phyloP scores from a whole-genome alignment of 1,140 invertebrate genomes.

The Drosophila ercepeae region DNA sequence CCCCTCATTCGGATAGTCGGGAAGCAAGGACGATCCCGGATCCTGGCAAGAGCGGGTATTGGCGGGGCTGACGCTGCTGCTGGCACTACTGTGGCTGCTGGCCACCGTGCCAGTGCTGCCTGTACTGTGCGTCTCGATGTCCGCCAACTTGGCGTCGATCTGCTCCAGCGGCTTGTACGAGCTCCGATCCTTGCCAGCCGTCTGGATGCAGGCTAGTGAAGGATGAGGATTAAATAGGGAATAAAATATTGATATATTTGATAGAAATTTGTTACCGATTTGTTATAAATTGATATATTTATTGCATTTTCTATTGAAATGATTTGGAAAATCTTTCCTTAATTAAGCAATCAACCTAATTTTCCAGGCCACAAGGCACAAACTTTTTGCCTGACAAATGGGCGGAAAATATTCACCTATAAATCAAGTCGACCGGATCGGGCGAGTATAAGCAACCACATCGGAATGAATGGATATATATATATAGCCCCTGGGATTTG shows the following conservation, averaged over 20 bases:
- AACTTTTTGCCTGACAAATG: slow-evolving; percentile 40
- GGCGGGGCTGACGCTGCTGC: slow-evolving; percentile 19
- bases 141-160: slow-evolving; percentile 79
- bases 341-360: background rate
- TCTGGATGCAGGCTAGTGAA: slow-evolving; percentile 85
- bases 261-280: too few species aligned
- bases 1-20: slow-evolving; percentile 20
- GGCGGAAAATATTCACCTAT: slow-evolving; percentile 40
- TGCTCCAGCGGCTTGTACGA: slow-evolving; percentile 85
- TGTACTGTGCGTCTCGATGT: slow-evolving; percentile 70
- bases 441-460: background rate
- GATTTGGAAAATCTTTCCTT: too few species aligned
- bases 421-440: slow-evolving; percentile 42
- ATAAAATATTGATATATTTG: too few species aligned
- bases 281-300: too few species aligned
- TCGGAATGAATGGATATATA: slow-evolving; percentile 17
- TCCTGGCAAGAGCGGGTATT: slow-evolving; percentile 21
- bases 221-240: too few species aligned
- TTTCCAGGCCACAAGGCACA: background rate
- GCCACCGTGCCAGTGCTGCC: slow-evolving; percentile 47
- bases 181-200: slow-evolving; percentile 85
- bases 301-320: background rate
- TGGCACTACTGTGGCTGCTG: slow-evolving; percentile 41
- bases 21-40: background rate
- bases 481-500: slow-evolving; percentile 26